Evolutionary conservation across 1,140 invertebrate genomes (phyloP).

Genomic region (Trialeurodes vaporariorum): DNA sequence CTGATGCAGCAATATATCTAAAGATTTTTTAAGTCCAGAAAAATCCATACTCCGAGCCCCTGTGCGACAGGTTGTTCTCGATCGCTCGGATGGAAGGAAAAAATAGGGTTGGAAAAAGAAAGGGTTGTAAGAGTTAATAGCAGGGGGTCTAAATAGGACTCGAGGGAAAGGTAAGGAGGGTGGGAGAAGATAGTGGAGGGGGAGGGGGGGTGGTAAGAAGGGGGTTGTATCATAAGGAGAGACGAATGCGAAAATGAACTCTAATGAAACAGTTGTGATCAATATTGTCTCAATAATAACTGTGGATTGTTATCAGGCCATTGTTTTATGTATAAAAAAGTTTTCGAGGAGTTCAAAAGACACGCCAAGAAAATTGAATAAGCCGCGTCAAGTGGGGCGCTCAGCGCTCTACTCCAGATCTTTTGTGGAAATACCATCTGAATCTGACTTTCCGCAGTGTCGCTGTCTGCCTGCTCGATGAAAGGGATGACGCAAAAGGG

Average conservation of each 20-base stretch:
- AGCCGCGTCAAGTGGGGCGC: not conserved
- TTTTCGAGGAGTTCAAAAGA: not conserved
- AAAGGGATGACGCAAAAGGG: no score
- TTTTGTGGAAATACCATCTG: no score
- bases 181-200: not conserved
- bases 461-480: no score
- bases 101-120: not conserved
- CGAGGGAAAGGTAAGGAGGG: not conserved
- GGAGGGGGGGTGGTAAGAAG: not conserved
- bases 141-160: no score
- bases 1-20: no score
- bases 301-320: not conserved
- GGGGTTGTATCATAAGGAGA: not conserved
- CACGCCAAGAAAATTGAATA: not conserved
- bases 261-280: not conserved
- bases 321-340: not conserved
- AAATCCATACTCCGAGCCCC: no score
- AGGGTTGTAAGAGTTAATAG: no score
- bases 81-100: not conserved
- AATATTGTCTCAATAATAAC: slow-evolving; percentile 1
- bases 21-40: no score
- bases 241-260: not conserved
- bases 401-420: no score
- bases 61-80: no score
- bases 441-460: no score